Percentiles rank a stretch among this genome's conserved stretches.
phyloP scores from a whole-genome alignment of 35 echinoderm and acorn worm species.

The Heliocidaris tuberculata region DNA sequence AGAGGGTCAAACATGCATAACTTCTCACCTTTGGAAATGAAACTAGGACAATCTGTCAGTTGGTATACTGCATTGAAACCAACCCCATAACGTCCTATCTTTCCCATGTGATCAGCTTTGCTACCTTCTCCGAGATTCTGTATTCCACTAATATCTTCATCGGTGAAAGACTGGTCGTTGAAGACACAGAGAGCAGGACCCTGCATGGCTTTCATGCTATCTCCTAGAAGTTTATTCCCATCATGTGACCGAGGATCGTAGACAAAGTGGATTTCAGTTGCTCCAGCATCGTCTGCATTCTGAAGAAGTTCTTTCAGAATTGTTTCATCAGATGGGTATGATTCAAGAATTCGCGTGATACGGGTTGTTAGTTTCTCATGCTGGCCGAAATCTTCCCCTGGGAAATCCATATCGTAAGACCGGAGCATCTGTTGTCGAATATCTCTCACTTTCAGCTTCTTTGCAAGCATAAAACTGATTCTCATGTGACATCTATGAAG shows the following conservation, averaged over 20 bases:
- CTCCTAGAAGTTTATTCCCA: constrained; percentile 42
- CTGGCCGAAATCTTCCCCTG: constrained; percentile 77
- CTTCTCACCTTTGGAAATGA: constrained; percentile 57
- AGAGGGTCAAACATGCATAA: constrained; percentile 83
- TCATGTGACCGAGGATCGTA: constrained; percentile 63
- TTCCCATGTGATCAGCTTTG: constrained; percentile 53
- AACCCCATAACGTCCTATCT: constrained; percentile 82
- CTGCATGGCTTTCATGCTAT: constrained; percentile 62
- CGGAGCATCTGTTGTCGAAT: constrained; percentile 58
- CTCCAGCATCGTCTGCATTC: constrained; percentile 96
- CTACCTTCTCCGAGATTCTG: constrained; percentile 75
- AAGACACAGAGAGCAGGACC: constrained; percentile 81
- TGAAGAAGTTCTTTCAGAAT: constrained; percentile 90
- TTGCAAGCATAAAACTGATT: constrained; percentile 39
- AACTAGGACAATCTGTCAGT: constrained; percentile 85
- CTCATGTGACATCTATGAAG: constrained; percentile 40
- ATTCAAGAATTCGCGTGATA: constrained; percentile 68
- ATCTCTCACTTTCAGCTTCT: constrained; percentile 49
- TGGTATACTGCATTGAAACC: constrained; percentile 93
- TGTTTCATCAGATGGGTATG: constrained; percentile 70
- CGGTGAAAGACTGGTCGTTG: constrained; percentile 79
- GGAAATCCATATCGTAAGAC: constrained; percentile 19
- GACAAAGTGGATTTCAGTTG: constrained; percentile 88
- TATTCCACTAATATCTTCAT: constrained; percentile 79
- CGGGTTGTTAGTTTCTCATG: constrained; percentile 75